Evolutionary conservation across 2,113 vertebrate genomes (phyloP).

Genomic region (Empidonax alnorum): DNA sequence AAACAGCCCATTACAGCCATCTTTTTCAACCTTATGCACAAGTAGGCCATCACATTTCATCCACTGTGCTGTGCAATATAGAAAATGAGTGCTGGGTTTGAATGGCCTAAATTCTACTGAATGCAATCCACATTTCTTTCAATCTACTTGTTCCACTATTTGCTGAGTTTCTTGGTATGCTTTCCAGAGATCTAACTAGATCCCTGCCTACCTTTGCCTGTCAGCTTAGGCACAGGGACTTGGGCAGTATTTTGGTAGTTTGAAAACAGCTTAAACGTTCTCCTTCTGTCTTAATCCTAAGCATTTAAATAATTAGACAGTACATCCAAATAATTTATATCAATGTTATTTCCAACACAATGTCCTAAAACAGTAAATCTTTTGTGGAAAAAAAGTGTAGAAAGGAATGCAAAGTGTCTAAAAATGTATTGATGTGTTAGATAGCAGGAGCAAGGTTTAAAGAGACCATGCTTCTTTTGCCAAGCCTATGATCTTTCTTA

Average conservation of each 20-base stretch:
- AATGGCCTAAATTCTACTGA: not conserved
- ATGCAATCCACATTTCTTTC: not conserved
- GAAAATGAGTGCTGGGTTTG: not conserved
- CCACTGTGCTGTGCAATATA: not conserved
- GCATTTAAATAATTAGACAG: not conserved
- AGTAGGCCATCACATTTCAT: constrained; percentile 18
- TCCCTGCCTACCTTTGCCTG: not conserved
- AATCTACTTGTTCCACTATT: not conserved
- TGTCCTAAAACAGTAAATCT: not conserved
- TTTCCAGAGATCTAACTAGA: not conserved
- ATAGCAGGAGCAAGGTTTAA: not conserved
- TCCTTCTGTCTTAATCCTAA: not conserved
- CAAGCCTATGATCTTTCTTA: not conserved
- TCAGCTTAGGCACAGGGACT: accelerated
- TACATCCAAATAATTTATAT: not conserved
- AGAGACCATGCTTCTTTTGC: not conserved
- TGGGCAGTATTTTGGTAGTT: not conserved
- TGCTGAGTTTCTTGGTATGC: not conserved
- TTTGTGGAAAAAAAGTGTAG: not conserved
- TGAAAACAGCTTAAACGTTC: not conserved
- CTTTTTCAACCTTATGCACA: constrained; percentile 10
- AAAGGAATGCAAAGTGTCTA: not conserved
- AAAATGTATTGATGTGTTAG: not conserved
- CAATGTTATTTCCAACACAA: not conserved
- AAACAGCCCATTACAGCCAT: not conserved